phyloP scores from a whole-genome alignment of 1,140 invertebrate genomes.

The Drosophila athabasca region DNA sequence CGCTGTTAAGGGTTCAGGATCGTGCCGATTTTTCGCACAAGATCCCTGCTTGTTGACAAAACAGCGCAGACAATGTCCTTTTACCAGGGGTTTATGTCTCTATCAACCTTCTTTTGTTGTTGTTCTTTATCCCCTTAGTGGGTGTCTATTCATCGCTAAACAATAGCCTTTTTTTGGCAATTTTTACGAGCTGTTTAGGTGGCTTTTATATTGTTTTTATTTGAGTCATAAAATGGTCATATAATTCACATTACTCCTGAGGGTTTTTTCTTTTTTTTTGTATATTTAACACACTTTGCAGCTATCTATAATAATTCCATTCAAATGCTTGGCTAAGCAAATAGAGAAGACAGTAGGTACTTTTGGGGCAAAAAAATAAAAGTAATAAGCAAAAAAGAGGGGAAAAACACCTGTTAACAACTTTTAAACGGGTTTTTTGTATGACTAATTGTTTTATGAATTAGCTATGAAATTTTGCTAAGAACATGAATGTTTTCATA shows the following conservation, averaged over 20 bases:
- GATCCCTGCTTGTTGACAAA: constrained; percentile 56
- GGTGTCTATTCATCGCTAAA: constrained; percentile 41
- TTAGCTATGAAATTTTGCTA: constrained; percentile 48
- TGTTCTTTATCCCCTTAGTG: constrained; percentile 49
- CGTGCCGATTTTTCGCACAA: constrained; percentile 71
- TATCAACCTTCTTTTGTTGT: constrained; percentile 28
- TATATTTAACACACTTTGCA: constrained; percentile 47
- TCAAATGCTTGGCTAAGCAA: constrained; percentile 42
- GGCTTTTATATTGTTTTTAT: constrained; percentile 56
- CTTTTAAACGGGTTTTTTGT: constrained; percentile 65
- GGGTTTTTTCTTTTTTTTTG: constrained; percentile 23
- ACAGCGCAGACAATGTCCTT: constrained; percentile 44
- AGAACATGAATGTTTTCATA: constrained; percentile 10
- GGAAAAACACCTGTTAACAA: constrained; percentile 64
- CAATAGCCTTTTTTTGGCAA: constrained; percentile 38
- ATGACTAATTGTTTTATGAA: constrained; percentile 45
- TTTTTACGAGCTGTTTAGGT: constrained; percentile 53
- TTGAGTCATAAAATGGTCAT: constrained; percentile 58
- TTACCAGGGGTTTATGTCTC: constrained; percentile 50
- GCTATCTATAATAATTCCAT: constrained; percentile 74
- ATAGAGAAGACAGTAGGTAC: constrained; percentile 15
- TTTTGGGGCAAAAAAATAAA: constrained; percentile 21
- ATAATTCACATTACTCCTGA: constrained; percentile 51
- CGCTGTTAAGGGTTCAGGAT: constrained; percentile 35
- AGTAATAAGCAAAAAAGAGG: constrained; percentile 32